Conservation (phyloP, 2,888 invertebrate genomes). For the Smittia sp. region DNA sequence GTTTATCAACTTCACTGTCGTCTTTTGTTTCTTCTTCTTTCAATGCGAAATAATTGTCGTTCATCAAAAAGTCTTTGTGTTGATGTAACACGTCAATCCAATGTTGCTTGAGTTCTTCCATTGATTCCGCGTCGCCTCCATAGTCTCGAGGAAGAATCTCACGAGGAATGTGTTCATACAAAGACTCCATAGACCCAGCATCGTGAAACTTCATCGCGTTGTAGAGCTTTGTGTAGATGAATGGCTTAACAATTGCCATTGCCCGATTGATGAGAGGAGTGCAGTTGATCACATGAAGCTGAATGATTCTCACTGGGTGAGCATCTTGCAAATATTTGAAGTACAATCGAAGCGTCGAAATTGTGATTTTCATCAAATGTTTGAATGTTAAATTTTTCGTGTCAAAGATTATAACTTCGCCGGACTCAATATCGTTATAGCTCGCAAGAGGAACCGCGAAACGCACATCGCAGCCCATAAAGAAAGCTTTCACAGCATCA, state of each 20-base stretch:
- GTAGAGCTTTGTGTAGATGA: conserved; percentile 65
- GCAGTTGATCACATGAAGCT: conserved; percentile 65
- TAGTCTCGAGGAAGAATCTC: conserved; percentile 67
- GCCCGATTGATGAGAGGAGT: conserved; percentile 65
- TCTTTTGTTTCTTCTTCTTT: too few species aligned
- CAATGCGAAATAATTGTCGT: conserved; percentile 14
- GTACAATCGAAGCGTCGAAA: conserved; percentile 64
- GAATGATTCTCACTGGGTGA: conserved; percentile 64
- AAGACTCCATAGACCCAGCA: conserved; percentile 60
- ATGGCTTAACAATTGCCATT: conserved; percentile 62
- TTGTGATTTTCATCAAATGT: conserved; percentile 63
- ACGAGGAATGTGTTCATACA: conserved; percentile 62
- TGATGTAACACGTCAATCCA: conserved; percentile 54
- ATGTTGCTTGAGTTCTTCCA: conserved; percentile 60
- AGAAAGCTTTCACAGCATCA: conserved; percentile 67
- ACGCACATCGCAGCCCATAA: conserved; percentile 69
- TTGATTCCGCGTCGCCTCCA: conserved; percentile 63
- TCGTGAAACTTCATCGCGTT: conserved; percentile 64
- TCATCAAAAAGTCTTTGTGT: conserved; percentile 16
- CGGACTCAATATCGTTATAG: conserved; percentile 61
- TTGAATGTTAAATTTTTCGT: conserved; percentile 63
- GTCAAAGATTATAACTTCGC: conserved; percentile 71
- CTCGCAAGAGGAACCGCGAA: conserved; percentile 57
- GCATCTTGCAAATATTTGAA: conserved; percentile 69
- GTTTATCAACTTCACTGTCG: too few species aligned